Conservation (phyloP, 2,797 vertebrate species). For the Erithacus rubecula region DNA sequence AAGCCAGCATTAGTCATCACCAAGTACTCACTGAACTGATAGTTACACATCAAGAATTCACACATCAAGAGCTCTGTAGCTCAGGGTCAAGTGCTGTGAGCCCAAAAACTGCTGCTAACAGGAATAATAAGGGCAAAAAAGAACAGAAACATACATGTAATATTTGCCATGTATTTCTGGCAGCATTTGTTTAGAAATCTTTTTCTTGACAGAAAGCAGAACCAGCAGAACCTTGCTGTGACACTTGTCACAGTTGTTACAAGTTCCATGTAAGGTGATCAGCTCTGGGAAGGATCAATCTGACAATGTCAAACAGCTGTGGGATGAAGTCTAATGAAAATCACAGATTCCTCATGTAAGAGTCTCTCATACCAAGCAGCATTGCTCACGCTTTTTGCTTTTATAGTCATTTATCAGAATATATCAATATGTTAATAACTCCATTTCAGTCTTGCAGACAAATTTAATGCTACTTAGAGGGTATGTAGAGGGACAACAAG, state of each 20-base stretch:
- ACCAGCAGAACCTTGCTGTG: neutral
- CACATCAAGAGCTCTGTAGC: neutral
- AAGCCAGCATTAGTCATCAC: neutral
- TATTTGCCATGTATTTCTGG: neutral
- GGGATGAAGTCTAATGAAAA: neutral
- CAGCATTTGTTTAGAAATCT: neutral
- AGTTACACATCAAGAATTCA: neutral
- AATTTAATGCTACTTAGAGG: neutral
- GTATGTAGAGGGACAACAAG: neutral
- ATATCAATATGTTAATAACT: neutral
- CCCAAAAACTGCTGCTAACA: neutral
- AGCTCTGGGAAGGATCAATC: neutral
- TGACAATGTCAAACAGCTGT: neutral
- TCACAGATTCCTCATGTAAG: neutral
- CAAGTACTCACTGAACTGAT: neutral
- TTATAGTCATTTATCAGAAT: neutral
- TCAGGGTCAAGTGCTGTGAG: neutral
- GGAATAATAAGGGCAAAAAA: neutral
- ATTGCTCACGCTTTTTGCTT: neutral
- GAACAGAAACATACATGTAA: neutral
- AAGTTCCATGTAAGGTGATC: neutral
- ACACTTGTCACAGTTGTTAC: neutral
- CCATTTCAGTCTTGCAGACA: neutral
- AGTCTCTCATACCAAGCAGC: neutral
- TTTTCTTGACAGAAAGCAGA: neutral